Conservation (phyloP, 2,888 invertebrate species). For the Yponomeuta evonymella region DNA sequence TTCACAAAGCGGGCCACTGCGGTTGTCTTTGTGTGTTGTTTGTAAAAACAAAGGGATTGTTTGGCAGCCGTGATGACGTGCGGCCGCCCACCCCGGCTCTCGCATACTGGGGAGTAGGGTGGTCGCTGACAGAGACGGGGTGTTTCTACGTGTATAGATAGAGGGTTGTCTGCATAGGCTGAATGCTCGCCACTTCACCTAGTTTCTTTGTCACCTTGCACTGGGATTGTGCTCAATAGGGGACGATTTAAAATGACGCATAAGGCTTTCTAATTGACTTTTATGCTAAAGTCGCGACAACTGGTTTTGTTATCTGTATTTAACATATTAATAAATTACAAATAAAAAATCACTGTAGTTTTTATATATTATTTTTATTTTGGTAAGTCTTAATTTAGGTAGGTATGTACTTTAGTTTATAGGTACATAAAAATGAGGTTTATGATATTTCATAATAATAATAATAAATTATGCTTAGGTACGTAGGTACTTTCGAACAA, state of each 20-base stretch:
- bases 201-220: constrained; percentile 7
- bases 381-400: too few species aligned
- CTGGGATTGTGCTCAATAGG: constrained; percentile 2
- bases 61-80: neutral
- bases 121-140: neutral
- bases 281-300: neutral
- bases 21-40: neutral
- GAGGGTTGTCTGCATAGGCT: neutral
- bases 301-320: neutral
- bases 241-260: neutral
- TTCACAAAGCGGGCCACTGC: neutral
- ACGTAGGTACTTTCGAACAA: too few species aligned
- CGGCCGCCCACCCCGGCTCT: neutral
- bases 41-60: neutral
- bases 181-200: constrained; percentile 5
- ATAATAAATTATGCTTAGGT: too few species aligned
- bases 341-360: too few species aligned
- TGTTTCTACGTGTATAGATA: neutral
- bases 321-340: too few species aligned
- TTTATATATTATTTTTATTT: too few species aligned
- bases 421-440: too few species aligned
- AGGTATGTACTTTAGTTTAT: too few species aligned
- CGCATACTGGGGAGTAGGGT: neutral
- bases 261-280: neutral
- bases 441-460: too few species aligned